Conservation (phyloP, 2,888 invertebrate species). For the Margaritifera margaritifera region DNA sequence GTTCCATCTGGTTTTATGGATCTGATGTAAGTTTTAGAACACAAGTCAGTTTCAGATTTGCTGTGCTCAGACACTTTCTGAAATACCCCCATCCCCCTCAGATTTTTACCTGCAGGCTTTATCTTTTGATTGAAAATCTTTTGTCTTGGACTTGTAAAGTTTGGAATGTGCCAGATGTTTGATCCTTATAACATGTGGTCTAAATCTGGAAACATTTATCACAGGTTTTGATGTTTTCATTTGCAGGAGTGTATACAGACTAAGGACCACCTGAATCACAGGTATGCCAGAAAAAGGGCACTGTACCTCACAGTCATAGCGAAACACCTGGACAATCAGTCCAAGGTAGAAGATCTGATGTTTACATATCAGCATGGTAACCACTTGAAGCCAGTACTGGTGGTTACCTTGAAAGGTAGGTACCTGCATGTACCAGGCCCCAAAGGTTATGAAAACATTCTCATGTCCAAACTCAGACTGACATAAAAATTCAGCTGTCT, state of each 20-base stretch:
- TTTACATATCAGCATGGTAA: constrained; percentile 74
- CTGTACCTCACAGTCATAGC: constrained; percentile 84
- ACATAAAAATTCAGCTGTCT: too few species aligned
- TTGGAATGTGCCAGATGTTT: too few species aligned
- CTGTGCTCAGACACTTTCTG: too few species aligned
- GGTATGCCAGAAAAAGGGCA: constrained; percentile 86
- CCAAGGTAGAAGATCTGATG: constrained; percentile 75
- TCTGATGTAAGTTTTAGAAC: too few species aligned
- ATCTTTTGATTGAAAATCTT: too few species aligned
- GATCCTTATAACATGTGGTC: too few species aligned
- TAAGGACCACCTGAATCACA: constrained; percentile 87
- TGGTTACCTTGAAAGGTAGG: constrained; percentile 67
- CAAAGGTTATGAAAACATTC: not conserved
- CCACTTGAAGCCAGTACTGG: constrained; percentile 77
- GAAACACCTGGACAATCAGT: constrained; percentile 75
- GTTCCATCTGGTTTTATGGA: too few species aligned
- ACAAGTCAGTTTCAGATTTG: too few species aligned
- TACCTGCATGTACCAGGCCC: not conserved
- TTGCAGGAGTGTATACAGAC: constrained; percentile 80
- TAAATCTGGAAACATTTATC: too few species aligned
- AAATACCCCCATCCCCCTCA: too few species aligned
- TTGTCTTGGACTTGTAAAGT: too few species aligned
- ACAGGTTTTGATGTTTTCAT: constrained; percentile 1
- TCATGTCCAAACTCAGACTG: not conserved
- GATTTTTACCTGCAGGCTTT: too few species aligned